phyloP scores from a whole-genome alignment of 2,888 invertebrate species.

The Ligdia adustata region DNA sequence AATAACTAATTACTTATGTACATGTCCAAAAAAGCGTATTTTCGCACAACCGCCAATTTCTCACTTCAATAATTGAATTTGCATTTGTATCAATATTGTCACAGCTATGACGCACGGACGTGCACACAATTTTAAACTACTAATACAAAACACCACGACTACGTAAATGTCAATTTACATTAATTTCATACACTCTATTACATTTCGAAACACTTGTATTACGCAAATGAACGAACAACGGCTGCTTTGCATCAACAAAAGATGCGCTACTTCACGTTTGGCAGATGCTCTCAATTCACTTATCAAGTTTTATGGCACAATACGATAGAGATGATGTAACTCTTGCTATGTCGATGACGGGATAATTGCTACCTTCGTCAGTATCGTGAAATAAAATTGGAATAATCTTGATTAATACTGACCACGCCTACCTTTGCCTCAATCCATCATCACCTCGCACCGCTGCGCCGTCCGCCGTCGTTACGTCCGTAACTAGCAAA shows the following conservation, averaged over 20 bases:
- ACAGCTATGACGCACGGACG: slow-evolving; percentile 35
- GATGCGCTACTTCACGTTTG: slow-evolving; percentile 64
- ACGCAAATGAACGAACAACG: slow-evolving; percentile 32
- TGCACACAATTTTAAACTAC: slow-evolving; percentile 23
- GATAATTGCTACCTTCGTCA: slow-evolving; percentile 59
- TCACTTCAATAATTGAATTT: slow-evolving; percentile 35
- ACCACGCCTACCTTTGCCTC: slow-evolving; percentile 49
- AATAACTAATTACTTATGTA: too few species aligned
- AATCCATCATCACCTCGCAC: slow-evolving; percentile 50
- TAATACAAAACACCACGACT: slow-evolving; percentile 5
- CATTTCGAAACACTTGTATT: slow-evolving; percentile 17
- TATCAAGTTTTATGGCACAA: slow-evolving; percentile 38
- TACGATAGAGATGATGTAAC: slow-evolving; percentile 18
- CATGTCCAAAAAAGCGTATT: too few species aligned
- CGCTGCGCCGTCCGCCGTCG: slow-evolving; percentile 23
- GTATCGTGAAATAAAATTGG: slow-evolving; percentile 47
- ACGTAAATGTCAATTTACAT: slow-evolving; percentile 14
- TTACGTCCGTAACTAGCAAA: slow-evolving; percentile 40
- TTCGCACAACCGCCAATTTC: too few species aligned
- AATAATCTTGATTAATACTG: slow-evolving; percentile 55
- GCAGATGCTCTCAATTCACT: slow-evolving; percentile 54
- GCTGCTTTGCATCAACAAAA: slow-evolving; percentile 62
- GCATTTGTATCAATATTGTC: slow-evolving; percentile 46
- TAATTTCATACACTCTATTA: slow-evolving; percentile 21
- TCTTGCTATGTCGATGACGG: slow-evolving; percentile 51